A percentile compares a stretch with the other conserved stretches of the same genome.
Conservation (phyloP, 2,888 invertebrate species). For the Tholera decimalis region DNA sequence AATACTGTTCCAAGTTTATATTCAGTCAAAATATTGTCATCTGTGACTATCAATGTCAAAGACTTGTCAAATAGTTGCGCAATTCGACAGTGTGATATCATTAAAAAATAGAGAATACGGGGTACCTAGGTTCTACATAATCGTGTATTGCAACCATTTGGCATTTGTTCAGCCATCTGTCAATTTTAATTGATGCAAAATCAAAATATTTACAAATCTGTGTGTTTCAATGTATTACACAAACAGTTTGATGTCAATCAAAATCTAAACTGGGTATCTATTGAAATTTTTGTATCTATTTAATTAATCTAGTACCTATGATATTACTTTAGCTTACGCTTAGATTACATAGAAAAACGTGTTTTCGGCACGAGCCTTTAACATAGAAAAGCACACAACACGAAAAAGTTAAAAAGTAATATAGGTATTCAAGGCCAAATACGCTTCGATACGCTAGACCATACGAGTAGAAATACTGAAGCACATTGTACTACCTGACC, state of each 20-base stretch:
- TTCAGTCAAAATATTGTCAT: too few relatives aligned
- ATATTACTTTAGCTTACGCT: neutral
- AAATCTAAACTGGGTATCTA: neutral
- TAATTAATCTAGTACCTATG: neutral
- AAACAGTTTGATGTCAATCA: conserved; percentile 22
- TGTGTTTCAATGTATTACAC: conserved; percentile 25
- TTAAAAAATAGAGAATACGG: too few relatives aligned
- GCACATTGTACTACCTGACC: neutral
- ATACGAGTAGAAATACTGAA: neutral
- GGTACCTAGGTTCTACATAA: too few relatives aligned
- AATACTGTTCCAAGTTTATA: too few relatives aligned
- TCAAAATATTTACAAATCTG: conserved; percentile 31
- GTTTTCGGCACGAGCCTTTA: too few relatives aligned
- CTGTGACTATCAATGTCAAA: too few relatives aligned
- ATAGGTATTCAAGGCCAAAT: neutral
- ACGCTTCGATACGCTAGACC: neutral
- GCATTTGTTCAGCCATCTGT: conserved; percentile 17
- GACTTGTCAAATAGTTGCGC: too few relatives aligned
- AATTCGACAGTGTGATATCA: too few relatives aligned
- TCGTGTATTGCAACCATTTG: conserved; percentile 24
- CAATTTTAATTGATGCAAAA: conserved; percentile 24
- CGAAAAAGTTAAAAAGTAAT: neutral
- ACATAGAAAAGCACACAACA: neutral
- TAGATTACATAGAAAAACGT: neutral
- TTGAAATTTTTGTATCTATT: conserved; percentile 1